phyloP scores from a whole-genome alignment of 1,140 invertebrate genomes.

The Drosophila arizonae region DNA sequence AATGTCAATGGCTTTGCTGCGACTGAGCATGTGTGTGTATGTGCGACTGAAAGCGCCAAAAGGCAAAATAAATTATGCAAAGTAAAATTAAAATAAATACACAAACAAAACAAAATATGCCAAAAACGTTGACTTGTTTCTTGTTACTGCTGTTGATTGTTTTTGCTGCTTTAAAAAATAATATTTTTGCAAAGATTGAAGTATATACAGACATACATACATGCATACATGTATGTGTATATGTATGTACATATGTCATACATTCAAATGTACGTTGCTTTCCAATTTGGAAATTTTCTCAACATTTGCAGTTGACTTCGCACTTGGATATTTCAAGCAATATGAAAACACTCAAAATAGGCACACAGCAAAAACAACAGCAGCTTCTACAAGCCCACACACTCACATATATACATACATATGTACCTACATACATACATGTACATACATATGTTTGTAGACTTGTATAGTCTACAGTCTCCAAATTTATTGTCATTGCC shows the following conservation, averaged over 20 bases:
- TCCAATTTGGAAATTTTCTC: background rate
- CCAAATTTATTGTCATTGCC: constrained; percentile 23
- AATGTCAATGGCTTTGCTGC: constrained; percentile 70
- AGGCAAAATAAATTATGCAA: constrained; percentile 53
- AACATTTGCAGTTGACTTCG: background rate
- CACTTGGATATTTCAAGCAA: constrained; percentile 11
- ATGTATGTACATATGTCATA: background rate
- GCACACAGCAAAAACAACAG: background rate
- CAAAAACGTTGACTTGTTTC: constrained; percentile 53
- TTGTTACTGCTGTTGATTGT: constrained; percentile 16
- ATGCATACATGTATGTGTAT: background rate
- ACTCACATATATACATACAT: background rate
- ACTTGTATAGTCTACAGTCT: background rate
- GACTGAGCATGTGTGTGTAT: constrained; percentile 11
- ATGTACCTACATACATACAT: constrained; percentile 9
- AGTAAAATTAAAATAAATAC: constrained; percentile 34
- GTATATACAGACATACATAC: background rate
- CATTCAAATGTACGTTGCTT: background rate
- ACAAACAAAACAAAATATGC: constrained; percentile 38
- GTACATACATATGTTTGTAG: no score
- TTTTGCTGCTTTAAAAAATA: constrained; percentile 3
- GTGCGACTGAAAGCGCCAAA: constrained; percentile 33
- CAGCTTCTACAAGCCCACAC: background rate
- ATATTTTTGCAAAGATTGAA: constrained; percentile 3
- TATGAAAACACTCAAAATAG: background rate